Percentiles rank a stretch among this genome's conserved stretches.
phyloP scores from a whole-genome alignment of 2,888 invertebrate genomes.

The Aspidiotus rigidus region DNA sequence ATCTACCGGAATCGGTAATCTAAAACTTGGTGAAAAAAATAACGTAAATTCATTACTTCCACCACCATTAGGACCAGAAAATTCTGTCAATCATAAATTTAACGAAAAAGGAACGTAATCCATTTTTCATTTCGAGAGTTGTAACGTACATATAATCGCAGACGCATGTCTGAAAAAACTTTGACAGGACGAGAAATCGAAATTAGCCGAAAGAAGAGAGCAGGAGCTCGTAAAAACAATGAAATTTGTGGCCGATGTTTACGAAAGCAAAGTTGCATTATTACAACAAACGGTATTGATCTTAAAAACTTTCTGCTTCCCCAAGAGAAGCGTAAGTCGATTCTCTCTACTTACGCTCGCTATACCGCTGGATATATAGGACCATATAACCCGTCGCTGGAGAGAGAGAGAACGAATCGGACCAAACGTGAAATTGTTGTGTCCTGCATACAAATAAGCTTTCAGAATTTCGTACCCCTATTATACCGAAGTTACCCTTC shows the following conservation, averaged over 20 bases:
- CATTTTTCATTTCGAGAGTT: no score
- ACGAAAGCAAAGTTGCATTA: conserved; percentile 27
- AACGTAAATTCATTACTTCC: no score
- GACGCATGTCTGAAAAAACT: no score
- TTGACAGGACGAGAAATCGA: no score
- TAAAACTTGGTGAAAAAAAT: no score
- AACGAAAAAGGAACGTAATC: no score
- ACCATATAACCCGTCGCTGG: conserved; percentile 2
- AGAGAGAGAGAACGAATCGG: conserved; percentile 17
- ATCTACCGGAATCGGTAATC: no score
- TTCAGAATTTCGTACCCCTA: conserved; percentile 29
- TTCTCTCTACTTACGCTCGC: not conserved
- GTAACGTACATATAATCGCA: no score
- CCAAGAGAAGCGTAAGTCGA: not conserved
- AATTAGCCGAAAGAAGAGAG: no score
- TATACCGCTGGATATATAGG: not conserved
- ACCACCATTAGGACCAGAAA: no score
- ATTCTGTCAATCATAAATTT: no score
- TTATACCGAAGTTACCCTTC: conserved; percentile 8
- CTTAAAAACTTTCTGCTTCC: conserved; percentile 28
- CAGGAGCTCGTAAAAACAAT: not conserved
- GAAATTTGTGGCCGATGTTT: conserved; percentile 4
- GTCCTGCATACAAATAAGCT: conserved; percentile 41
- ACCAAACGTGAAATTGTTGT: conserved; percentile 40
- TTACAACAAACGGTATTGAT: conserved; percentile 30